Conservation (phyloP, 2,888 invertebrate species). For the Himalopsyche japonica region DNA sequence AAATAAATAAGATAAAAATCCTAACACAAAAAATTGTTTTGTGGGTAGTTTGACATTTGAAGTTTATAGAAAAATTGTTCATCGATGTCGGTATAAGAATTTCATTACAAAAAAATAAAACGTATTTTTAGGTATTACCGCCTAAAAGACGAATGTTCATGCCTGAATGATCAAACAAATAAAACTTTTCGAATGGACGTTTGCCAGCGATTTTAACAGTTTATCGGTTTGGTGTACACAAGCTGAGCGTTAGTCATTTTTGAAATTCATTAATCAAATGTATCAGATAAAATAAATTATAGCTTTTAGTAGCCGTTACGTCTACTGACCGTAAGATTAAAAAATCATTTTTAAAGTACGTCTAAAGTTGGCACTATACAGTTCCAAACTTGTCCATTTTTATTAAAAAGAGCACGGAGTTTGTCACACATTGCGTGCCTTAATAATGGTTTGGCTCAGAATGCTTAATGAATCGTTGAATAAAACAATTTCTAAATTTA, state of each 20-base stretch:
- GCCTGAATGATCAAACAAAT: neutral
- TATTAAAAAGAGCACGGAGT: too few species aligned
- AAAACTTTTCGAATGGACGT: neutral
- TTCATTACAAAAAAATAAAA: neutral
- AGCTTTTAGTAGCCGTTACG: too few species aligned
- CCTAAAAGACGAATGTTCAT: neutral
- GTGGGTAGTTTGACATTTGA: neutral
- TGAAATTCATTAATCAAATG: neutral
- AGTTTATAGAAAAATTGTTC: neutral
- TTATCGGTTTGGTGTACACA: neutral
- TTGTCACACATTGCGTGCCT: too few species aligned
- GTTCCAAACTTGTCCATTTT: too few species aligned
- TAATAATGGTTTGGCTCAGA: too few species aligned
- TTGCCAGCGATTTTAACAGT: neutral
- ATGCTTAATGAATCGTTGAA: too few species aligned
- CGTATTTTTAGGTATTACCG: neutral
- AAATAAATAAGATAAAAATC: neutral
- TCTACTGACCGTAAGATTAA: too few species aligned
- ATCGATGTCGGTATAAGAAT: neutral
- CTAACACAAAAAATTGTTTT: neutral
- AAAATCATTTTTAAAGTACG: too few species aligned
- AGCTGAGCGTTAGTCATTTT: neutral
- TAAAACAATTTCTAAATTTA: too few species aligned
- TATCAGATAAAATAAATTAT: neutral
- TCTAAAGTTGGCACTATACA: too few species aligned